Evolutionary conservation across 2,113 vertebrate genomes (phyloP), one percentile per base, ranked within the genome.

Genomic region (Capreolus pygargus): DNA sequence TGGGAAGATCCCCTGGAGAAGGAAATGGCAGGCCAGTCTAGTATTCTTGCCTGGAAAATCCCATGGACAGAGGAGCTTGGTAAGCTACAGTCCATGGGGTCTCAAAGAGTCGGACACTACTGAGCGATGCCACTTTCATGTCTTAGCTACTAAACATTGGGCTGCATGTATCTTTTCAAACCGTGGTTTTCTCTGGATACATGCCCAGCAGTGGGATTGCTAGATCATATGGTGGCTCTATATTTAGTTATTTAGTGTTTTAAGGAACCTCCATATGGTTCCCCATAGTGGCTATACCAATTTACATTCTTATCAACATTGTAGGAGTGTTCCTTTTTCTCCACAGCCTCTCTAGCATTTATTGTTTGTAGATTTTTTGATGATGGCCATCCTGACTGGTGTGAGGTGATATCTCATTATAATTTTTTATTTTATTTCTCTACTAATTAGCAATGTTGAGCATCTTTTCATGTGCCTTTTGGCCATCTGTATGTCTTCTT

Each of bases 51-150:
- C 67, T 39, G 11, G 67, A 74, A 39, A 74, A 39, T 39, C 36
- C 23, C 19, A 39, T 39, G 19, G 36, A 39, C 0, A 0, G 36
- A 21, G n/a, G 36, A 74, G 67, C 36, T 19, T 0, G 5, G 67
- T 74, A 11, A 36, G 21, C 36, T 39, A 39, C 36, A 74, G 67
- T 74, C 67, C 67, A 13, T 39, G 36, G n/a, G 5, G 21, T 74
- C 0, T 0, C 67, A 39, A 74, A 39, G 36, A 74, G 36, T 39
- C 6, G 36, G 67, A 74, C 36, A 74, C 0, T 0, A 25, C 36
- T 74, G 36, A 74, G 21, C 21, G 12, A 74, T 5, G 5, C 23
- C 19, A 70, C 76, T 47, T 79, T 28, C 27, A 47, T 6, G 15
- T 47, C 43, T 30, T 47, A 28, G 45, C 76, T 79, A 47, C 15